A percentile compares a stretch with the other conserved stretches of the same genome.
Evolutionary conservation across 2,113 vertebrate genomes (phyloP).

Genomic region (Campylorhamphus procurvoides): DNA sequence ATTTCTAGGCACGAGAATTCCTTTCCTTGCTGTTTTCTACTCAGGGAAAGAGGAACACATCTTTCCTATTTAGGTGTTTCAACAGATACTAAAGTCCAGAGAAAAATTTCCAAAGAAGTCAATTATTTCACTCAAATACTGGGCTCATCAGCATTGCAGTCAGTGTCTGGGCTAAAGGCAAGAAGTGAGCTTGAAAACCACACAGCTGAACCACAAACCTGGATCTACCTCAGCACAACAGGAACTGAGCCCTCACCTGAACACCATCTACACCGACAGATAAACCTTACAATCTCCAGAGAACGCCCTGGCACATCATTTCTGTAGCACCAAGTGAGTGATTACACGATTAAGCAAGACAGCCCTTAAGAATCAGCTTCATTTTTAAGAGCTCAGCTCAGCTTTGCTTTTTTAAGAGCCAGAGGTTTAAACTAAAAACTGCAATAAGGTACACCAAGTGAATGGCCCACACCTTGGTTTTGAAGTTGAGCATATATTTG

Average conservation of each 20-base stretch:
- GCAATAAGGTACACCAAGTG: background rate
- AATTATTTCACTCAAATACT: background rate
- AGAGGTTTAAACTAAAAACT: background rate
- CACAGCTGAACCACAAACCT: background rate
- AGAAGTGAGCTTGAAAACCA: background rate
- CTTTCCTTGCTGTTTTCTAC: background rate
- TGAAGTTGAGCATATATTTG: background rate
- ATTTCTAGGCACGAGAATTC: background rate
- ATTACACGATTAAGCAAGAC: background rate
- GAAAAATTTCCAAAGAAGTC: background rate
- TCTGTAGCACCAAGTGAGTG: background rate
- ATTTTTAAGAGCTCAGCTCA: background rate
- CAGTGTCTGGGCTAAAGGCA: background rate
- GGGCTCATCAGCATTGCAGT: background rate
- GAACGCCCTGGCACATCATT: background rate
- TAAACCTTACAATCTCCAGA: background rate
- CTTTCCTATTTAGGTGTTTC: background rate
- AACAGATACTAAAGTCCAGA: background rate
- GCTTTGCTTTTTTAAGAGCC: background rate
- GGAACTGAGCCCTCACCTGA: background rate
- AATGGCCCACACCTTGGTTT: background rate
- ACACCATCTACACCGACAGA: fast-evolving
- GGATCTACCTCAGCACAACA: fast-evolving
- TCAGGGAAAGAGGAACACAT: background rate
- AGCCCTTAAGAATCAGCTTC: background rate